Evolutionary conservation across 2,888 invertebrate genomes (phyloP), one percentile per base, ranked within the genome.

Genomic region (Oeneis ivallda): DNA sequence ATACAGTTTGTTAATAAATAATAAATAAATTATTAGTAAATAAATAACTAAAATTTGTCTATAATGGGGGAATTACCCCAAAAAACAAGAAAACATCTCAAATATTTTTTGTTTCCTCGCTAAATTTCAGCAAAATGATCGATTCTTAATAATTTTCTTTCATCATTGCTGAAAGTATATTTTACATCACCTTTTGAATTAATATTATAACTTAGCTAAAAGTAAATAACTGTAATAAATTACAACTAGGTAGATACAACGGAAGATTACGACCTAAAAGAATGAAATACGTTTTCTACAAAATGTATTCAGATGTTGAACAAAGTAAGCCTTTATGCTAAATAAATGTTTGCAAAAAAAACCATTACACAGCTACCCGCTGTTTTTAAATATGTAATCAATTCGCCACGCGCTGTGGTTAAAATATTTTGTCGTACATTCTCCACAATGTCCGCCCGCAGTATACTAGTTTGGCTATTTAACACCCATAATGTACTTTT

Each of bases 381-480:
- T 69, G 75, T 74, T 74, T 71, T 70, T 78, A 70, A 71, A 85
- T 78, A n/a, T n/a, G n/a, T n/a, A 84, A 83, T 75, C 76, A 79
- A 90, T 91, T 87, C 77, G 89, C 82, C 79, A 85, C 84, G 77
- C 80, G 73, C 76, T 75, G 88, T 74, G 89, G 91, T 87, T 80
- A 87, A 83, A 90, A 91, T 89, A 91, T 91, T 91, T 81, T 87
- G 84, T 85, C 83, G 82, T 84, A 80, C 79, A 76, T 79, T 77
- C 72, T 73, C 71, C 77, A 79, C 80, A 78, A 76, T 73, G 77
- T 79, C 80, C 76, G 73, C 80, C 82, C 81, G 81, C 79, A 80
- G 81, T 76, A 17, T 37, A 56, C 34, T 79, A 78, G 75, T 78
- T 75, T 70, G 72, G 74, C 74, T 75, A 75, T 82, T 82, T 84